phyloP scores from a whole-genome alignment of 2,797 vertebrate genomes.

The Syngnathus acus region DNA sequence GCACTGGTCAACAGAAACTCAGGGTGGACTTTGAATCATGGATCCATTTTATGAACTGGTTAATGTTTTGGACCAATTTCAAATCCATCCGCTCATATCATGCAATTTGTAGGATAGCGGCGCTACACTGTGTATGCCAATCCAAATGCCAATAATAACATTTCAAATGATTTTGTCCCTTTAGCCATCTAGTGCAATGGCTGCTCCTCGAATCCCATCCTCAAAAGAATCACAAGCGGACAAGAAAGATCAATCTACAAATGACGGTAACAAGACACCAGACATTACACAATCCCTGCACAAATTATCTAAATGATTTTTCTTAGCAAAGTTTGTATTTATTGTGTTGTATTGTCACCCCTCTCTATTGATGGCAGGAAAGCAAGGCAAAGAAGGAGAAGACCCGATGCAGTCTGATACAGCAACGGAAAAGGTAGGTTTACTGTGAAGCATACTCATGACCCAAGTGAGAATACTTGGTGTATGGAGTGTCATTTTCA shows the following conservation, averaged over 20 bases:
- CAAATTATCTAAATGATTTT: background rate
- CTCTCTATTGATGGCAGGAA: background rate
- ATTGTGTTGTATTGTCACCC: background rate
- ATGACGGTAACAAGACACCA: slow-evolving; percentile 17
- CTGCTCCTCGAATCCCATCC: slow-evolving; percentile 40
- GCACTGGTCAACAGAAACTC: too few relatives aligned
- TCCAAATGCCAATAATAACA: background rate
- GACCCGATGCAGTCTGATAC: background rate
- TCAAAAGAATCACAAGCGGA: slow-evolving; percentile 35
- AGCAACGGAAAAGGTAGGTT: background rate
- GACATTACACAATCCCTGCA: background rate
- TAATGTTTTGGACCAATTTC: too few relatives aligned
- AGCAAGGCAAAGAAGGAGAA: slow-evolving; percentile 26
- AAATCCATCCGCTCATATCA: too few relatives aligned
- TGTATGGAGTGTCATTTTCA: background rate
- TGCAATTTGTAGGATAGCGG: too few relatives aligned
- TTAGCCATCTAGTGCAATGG: slow-evolving; percentile 10
- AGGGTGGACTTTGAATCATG: too few relatives aligned
- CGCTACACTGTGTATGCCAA: too few relatives aligned
- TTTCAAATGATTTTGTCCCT: background rate
- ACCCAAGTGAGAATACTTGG: background rate
- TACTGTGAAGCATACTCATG: background rate
- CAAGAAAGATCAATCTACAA: slow-evolving; percentile 15
- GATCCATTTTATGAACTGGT: too few relatives aligned
- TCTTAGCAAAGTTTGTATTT: background rate